Conservation (phyloP, 2,113 vertebrate species). For the Limnothrissa miodon region DNA sequence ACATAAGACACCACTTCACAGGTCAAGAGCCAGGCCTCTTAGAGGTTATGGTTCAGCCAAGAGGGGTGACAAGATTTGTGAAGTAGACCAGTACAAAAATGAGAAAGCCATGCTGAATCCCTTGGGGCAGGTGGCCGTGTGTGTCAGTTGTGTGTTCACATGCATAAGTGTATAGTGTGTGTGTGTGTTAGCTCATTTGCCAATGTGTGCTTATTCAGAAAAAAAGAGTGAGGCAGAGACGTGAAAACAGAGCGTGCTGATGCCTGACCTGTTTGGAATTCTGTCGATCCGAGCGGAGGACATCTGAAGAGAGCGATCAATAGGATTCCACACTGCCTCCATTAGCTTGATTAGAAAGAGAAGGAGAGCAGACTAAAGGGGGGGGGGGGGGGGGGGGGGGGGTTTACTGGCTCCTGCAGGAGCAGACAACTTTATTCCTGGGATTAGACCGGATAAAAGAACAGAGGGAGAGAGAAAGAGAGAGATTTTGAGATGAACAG, state of each 20-base stretch:
- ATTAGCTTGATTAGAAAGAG: slow-evolving; percentile 90
- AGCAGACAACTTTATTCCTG: slow-evolving; percentile 83
- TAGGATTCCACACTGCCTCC: slow-evolving; percentile 86
- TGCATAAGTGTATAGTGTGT: neutral
- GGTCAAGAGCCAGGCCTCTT: slow-evolving; percentile 81
- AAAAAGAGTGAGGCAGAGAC: slow-evolving; percentile 9
- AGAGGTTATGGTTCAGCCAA: slow-evolving; percentile 77
- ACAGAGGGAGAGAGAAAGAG: neutral
- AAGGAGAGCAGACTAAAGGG: slow-evolving; percentile 44
- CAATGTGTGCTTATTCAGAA: neutral
- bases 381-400: slow-evolving; percentile 42
- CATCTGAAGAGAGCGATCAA: slow-evolving; percentile 80
- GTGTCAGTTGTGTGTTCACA: neutral
- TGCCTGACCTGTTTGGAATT: slow-evolving; percentile 76
- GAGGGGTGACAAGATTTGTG: slow-evolving; percentile 69
- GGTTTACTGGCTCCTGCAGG: slow-evolving; percentile 62
- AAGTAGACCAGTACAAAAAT: slow-evolving; percentile 77
- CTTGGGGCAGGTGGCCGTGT: slow-evolving; percentile 38
- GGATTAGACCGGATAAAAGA: slow-evolving; percentile 79
- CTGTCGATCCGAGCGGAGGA: slow-evolving; percentile 81
- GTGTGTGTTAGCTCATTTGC: slow-evolving; percentile 3
- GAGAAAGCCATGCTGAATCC: slow-evolving; percentile 60
- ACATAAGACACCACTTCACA: slow-evolving; percentile 81
- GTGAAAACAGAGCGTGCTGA: slow-evolving; percentile 12
- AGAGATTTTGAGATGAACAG: neutral